A percentile compares a stretch with the other conserved stretches of the same genome.
These are phyloP conservation scores for Cynodonichthys magdalenae DNA, from an alignment of 2,797 vertebrate genomes.

Conservation along the genomic window DNA sequence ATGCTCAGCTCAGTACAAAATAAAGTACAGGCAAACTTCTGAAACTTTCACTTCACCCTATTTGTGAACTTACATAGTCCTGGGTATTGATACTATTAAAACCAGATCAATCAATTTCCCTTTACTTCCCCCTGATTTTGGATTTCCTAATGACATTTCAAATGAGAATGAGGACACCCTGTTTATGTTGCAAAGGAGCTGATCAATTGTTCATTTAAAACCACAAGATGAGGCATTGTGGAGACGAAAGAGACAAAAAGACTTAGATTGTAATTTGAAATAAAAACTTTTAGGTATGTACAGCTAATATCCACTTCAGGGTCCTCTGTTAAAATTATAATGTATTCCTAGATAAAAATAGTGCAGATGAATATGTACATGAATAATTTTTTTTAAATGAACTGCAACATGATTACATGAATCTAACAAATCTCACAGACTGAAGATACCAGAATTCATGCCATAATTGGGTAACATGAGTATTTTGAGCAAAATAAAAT, in stretches of 20 bases:
- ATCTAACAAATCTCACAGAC: slow-evolving; percentile 4
- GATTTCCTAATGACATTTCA: slow-evolving; percentile 48
- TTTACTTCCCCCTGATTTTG: slow-evolving; percentile 43
- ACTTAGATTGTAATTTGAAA: slow-evolving; percentile 29
- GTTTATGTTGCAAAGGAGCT: slow-evolving; percentile 49
- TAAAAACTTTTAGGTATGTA: slow-evolving; percentile 11
- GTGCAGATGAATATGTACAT: slow-evolving; percentile 27
- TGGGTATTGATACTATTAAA: slow-evolving; percentile 50
- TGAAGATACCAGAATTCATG: background rate
- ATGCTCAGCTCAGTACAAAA: slow-evolving; percentile 77
- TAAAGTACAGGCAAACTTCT: slow-evolving; percentile 68
- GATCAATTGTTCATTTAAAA: slow-evolving; percentile 60
- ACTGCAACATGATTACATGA: slow-evolving; percentile 2
- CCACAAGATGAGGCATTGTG: slow-evolving; percentile 21
- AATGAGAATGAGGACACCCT: slow-evolving; percentile 42
- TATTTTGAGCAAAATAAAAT: background rate
- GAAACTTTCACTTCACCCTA: slow-evolving; percentile 50
- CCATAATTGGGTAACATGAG: slow-evolving; percentile 5
- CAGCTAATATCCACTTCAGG: slow-evolving; percentile 21
- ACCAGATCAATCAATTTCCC: slow-evolving; percentile 39
- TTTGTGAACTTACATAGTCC: slow-evolving; percentile 50
- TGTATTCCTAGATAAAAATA: slow-evolving; percentile 26
- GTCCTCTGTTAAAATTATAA: slow-evolving; percentile 17
- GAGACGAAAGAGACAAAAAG: background rate
- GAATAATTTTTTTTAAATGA: slow-evolving; percentile 12